Base-by-base conservation (phyloP, 2,888 invertebrate species). In the Cancer borealis region DNA sequence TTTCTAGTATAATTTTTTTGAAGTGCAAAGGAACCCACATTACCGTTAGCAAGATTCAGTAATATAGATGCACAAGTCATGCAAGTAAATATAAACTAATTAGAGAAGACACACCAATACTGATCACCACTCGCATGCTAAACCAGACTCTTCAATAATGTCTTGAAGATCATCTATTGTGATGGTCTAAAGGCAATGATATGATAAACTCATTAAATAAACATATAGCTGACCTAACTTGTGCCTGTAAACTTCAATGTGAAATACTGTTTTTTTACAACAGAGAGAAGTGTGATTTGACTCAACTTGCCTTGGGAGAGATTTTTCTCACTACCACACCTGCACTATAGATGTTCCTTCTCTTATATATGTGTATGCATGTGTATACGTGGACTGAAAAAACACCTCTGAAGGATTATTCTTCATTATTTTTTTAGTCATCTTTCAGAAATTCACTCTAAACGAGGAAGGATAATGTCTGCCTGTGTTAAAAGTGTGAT, bases 1-100 rank as follows among this genome's bases (percentile, higher is more conserved):
- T 84, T 39, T 14, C 84, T 84, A 30, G 84, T 39, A 39, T 17
- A 12, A 84, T 84, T 79, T 26, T 79, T 84, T 39, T 73, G 39
- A 39, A 26, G 84, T 84, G 84, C 39, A 17, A 39, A 84, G 17
- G 84, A 84, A 30, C 84, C 84, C 30, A 84, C 84, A 84, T 84
- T 84, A 39, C 84, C 84, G 8, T 84, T 39, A 84, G 84, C 84
- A 84, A 84, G 84, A 14, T 84, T 84, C 84, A 84, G 39, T 39
- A 84, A 39, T 84, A 84, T 84, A 84, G 30, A 39, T 2, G 84
- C 84, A 84, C 84, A 84, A 84, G 84, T 84, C 84, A 84, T 84
- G 84, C 84, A 84, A 84, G 84, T 84, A 84, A 73, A 84, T 39
- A 39, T 39, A 84, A 84, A 84, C 84, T 84, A 84, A 84, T 84